These are phyloP conservation scores for Gryon sp. DNA, from an alignment of 1,140 invertebrate genomes.

Conservation along the genomic window DNA sequence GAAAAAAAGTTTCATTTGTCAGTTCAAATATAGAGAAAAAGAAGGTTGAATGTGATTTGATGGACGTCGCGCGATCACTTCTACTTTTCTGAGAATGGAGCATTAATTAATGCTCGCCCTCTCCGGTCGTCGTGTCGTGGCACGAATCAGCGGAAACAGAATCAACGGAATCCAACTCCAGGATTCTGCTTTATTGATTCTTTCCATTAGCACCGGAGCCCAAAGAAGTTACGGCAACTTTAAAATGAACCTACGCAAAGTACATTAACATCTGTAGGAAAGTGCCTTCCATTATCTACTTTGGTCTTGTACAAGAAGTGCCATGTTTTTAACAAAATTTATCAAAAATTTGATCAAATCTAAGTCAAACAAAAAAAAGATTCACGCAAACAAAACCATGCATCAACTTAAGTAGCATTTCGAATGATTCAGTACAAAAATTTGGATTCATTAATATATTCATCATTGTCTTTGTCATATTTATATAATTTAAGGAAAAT, in stretches of 20 bases:
- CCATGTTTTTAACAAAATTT: too few relatives aligned
- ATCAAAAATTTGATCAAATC: too few relatives aligned
- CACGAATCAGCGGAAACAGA: conserved; percentile 52
- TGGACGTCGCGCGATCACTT: conserved; percentile 12
- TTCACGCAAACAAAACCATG: too few relatives aligned
- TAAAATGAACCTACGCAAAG: conserved; percentile 44
- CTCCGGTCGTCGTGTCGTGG: conserved; percentile 27
- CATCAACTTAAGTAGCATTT: too few relatives aligned
- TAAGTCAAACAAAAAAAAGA: too few relatives aligned
- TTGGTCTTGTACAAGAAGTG: too few relatives aligned
- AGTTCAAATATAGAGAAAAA: too few relatives aligned
- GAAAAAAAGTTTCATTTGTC: conserved; percentile 35
- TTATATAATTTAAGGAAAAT: too few relatives aligned
- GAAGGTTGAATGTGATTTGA: conserved; percentile 44
- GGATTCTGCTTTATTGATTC: conserved; percentile 65
- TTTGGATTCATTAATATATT: too few relatives aligned
- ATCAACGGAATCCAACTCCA: conserved; percentile 56
- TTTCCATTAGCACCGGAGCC: conserved; percentile 60
- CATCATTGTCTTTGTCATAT: too few relatives aligned
- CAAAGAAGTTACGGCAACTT: conserved; percentile 54
- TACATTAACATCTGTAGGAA: conserved; percentile 38
- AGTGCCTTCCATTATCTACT: too few relatives aligned
- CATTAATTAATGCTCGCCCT: conserved; percentile 54
- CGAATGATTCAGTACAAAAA: too few relatives aligned
- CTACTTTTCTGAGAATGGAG: conserved; percentile 10